Evolutionary conservation across 2,113 vertebrate species (phyloP).

Genomic region (Ascaphus truei): DNA sequence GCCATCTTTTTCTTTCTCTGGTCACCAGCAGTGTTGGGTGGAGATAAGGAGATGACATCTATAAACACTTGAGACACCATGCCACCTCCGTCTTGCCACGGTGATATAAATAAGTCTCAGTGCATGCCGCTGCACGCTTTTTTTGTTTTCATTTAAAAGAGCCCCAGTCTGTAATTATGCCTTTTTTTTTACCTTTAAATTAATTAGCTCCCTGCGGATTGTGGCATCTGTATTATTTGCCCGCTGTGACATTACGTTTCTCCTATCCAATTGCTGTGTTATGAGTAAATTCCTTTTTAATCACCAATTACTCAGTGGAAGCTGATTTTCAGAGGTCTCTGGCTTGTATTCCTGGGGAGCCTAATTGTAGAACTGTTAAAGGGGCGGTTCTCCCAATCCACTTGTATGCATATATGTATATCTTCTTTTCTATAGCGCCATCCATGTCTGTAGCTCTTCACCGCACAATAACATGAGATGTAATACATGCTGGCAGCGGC

Average conservation of each 20-base stretch:
- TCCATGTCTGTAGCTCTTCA: no score
- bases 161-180: conserved; percentile 9
- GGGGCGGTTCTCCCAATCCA: no score
- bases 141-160: conserved; percentile 2
- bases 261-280: conserved; percentile 4
- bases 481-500: no score
- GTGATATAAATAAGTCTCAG: neutral
- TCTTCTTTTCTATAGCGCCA: no score
- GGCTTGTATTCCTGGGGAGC: neutral
- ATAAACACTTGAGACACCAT: no score
- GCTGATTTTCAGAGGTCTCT: neutral
- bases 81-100: no score
- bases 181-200: conserved; percentile 32
- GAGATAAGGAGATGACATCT: neutral
- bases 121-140: neutral
- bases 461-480: no score
- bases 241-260: conserved; percentile 11
- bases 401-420: no score
- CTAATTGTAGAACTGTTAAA: neutral
- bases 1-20: no score
- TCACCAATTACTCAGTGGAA: conserved; percentile 4
- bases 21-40: no score
- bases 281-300: conserved; percentile 11
- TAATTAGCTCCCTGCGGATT: conserved; percentile 12
- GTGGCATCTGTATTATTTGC: neutral